Evolutionary conservation across 1,140 invertebrate species (phyloP), one percentile per base, ranked within the genome.

Genomic region (Orchesella cincta): DNA sequence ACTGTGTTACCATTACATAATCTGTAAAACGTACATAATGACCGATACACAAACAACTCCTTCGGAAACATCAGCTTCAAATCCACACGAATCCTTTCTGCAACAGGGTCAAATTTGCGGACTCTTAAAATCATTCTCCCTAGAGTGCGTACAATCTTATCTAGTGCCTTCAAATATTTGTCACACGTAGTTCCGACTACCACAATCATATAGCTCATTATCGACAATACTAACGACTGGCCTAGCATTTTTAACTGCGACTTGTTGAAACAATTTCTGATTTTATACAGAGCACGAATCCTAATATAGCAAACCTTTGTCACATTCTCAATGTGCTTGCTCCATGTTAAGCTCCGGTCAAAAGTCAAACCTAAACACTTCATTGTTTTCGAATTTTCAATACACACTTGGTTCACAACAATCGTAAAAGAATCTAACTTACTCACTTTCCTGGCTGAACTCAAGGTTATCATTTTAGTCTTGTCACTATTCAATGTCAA

Each of bases 301-400:
- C 62, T 29, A 16, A 67, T 33, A 29, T 67, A 67, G n/a, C 62
- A 67, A 14, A 67, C n/a, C 33, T 67, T 67, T 33, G 62, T 2
- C n/a, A 31, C 62, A 12, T 67, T 29, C 14, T 67, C 26, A 67
- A 67, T 67, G 8, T 67, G 62, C 8, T 2, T 31, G 5, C 33
- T 8, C 26, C 26, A 67, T 14, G 26, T 31, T 67, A 67, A 33
- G 31, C 33, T 3, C 14, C 28, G 8, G 54, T 57, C 54, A 16
- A 57, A 23, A 3, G 23, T 57, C 8, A 57, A 23, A 18, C 62
- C 62, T 67, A 67, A 33, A n/a, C 62, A 67, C 33, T 67, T 67
- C 12, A 67, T 14, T 16, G 26, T 29, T 29, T 67, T 8, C 5
- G 3, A n/a, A 26, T 67, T 67, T 67, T 67, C 2, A 3, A 67